Conservation (phyloP, 2,797 vertebrate species). For the Leptodactylus fallax region DNA sequence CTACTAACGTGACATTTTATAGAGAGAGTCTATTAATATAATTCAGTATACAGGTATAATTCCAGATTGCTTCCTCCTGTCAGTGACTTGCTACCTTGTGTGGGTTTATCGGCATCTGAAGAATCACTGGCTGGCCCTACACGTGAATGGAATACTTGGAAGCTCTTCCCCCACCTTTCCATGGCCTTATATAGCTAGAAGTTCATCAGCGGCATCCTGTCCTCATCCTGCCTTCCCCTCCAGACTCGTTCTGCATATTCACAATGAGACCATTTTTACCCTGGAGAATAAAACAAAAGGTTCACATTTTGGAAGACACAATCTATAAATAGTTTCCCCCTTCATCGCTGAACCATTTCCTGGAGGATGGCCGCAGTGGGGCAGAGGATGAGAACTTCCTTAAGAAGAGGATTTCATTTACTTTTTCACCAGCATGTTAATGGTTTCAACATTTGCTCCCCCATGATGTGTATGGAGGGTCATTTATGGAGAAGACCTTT, state of each 20-base stretch:
- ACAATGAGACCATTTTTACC: constrained; percentile 52
- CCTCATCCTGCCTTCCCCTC: neutral
- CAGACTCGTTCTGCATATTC: constrained; percentile 5
- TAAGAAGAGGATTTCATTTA: neutral
- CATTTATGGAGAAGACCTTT: neutral
- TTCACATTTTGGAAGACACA: constrained; percentile 28
- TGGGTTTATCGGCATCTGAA: neutral
- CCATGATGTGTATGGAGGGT: neutral
- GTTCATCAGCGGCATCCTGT: constrained; percentile 4
- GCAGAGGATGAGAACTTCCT: constrained; percentile 26
- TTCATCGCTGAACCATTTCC: constrained; percentile 44
- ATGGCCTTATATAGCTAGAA: constrained; percentile 44
- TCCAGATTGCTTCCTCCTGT: neutral
- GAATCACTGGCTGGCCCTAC: neutral
- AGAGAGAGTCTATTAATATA: neutral
- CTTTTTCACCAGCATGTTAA: neutral
- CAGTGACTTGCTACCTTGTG: neutral
- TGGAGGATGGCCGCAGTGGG: neutral
- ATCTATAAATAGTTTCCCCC: constrained; percentile 40
- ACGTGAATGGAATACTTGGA: constrained; percentile 19
- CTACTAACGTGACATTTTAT: neutral
- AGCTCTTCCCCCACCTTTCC: constrained; percentile 1
- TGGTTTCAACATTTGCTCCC: constrained; percentile 3
- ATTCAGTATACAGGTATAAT: too few species aligned
- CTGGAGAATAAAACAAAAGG: constrained; percentile 36